Evolutionary conservation across 1,140 invertebrate species (phyloP).

Genomic region (Stegodyphus dumicola): DNA sequence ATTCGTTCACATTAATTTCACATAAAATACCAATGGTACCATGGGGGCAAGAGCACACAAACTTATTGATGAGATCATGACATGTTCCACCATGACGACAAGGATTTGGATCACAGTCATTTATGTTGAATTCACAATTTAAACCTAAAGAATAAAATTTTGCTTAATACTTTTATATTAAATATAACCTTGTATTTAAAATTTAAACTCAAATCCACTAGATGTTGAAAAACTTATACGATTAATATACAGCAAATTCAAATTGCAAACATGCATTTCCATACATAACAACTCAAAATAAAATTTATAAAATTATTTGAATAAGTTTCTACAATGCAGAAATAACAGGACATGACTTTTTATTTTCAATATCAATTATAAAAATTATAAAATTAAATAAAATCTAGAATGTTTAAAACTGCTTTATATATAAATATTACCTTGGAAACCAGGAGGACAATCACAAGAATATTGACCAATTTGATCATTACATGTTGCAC

Average conservation of each 20-base stretch:
- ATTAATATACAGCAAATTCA: no score
- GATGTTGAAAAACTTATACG: no score
- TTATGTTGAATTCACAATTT: conserved; percentile 88
- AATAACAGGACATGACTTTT: no score
- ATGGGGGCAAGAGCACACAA: conserved; percentile 86
- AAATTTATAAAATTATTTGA: no score
- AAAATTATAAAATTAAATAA: no score
- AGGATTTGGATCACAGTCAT: conserved; percentile 86
- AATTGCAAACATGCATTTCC: no score
- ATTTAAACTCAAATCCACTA: no score
- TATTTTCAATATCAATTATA: no score
- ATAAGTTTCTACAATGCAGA: no score
- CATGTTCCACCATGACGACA: conserved; percentile 93
- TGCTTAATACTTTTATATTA: neutral
- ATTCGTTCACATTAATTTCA: conserved; percentile 91
- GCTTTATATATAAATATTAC: conserved; percentile 66
- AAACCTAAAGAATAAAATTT: conserved; percentile 76
- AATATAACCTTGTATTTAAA: no score
- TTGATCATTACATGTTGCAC: conserved; percentile 89
- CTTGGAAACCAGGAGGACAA: conserved; percentile 91
- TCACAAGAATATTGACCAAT: conserved; percentile 90
- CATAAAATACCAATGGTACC: conserved; percentile 90
- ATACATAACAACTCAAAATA: no score
- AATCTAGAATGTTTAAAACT: no score
- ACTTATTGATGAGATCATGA: conserved; percentile 83